A percentile compares a stretch with the other conserved stretches of the same genome.
phyloP scores from a whole-genome alignment of 1,140 invertebrate genomes.

The Bombus haemorrhoidalis region DNA sequence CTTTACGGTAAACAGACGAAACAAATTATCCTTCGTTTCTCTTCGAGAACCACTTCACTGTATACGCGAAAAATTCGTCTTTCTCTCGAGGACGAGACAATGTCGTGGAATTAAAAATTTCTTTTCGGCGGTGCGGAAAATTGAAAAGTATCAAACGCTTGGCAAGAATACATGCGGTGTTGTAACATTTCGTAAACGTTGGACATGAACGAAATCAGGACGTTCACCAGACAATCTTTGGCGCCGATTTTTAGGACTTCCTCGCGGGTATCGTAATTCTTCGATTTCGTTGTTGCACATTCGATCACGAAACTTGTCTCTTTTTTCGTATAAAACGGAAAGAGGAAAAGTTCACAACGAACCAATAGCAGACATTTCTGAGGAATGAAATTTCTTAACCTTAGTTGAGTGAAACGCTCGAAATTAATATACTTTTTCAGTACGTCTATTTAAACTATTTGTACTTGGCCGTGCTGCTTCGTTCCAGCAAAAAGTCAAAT shows the following conservation, averaged over 20 bases:
- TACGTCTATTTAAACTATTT: too few relatives aligned
- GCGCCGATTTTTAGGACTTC: not conserved
- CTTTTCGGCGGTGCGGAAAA: not conserved
- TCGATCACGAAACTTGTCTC: not conserved
- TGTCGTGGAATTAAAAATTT: not conserved
- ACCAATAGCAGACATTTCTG: too few relatives aligned
- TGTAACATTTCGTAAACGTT: too few relatives aligned
- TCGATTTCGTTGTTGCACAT: not conserved
- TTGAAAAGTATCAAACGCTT: not conserved
- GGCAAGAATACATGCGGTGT: not conserved
- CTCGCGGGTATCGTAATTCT: constrained; percentile 8
- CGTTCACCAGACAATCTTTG: not conserved
- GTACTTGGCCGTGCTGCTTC: too few relatives aligned
- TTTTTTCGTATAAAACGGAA: not conserved
- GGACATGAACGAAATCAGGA: constrained; percentile 48
- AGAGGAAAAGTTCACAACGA: not conserved
- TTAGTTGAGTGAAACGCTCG: too few relatives aligned
- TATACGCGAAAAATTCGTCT: not conserved
- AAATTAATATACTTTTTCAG: too few relatives aligned
- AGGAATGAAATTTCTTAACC: too few relatives aligned
- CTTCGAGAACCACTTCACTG: not conserved
- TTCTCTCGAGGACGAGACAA: not conserved
- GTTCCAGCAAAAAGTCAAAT: too few relatives aligned
- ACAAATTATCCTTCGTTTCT: not conserved
- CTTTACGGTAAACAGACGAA: not conserved